These are phyloP conservation scores for Sitta carolinensis DNA, from an alignment of 2,797 vertebrate species.

Conservation along the genomic window DNA sequence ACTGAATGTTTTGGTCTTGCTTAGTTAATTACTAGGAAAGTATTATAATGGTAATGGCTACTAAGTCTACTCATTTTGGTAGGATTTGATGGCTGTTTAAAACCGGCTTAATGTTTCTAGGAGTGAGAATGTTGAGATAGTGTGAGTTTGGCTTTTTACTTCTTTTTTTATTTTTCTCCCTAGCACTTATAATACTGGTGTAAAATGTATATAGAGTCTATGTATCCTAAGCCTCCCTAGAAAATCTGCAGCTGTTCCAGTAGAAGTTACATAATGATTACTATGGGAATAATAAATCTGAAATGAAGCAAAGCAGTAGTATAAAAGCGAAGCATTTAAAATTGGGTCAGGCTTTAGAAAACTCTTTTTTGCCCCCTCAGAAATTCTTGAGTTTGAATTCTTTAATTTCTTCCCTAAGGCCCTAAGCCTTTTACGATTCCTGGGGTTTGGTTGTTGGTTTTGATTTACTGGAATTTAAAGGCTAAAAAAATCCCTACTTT, in stretches of 20 bases:
- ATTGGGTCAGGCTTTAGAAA: conserved; percentile 3
- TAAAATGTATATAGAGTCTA: not conserved
- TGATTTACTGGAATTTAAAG: not conserved
- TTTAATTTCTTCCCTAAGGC: not conserved
- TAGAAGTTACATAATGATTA: not conserved
- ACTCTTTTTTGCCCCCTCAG: not conserved
- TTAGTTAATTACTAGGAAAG: not conserved
- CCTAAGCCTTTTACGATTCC: not conserved
- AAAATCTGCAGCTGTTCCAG: not conserved
- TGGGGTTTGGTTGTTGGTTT: not conserved
- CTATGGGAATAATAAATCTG: not conserved
- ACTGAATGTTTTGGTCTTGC: not conserved
- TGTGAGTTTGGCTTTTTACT: not conserved
- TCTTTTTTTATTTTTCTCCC: not conserved
- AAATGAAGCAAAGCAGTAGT: not conserved
- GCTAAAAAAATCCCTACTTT: not conserved
- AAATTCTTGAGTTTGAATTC: not conserved
- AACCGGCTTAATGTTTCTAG: not conserved
- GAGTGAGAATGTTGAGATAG: not conserved
- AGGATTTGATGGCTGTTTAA: not conserved
- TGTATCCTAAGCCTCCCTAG: not conserved
- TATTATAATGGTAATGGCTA: not conserved
- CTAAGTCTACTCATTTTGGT: not conserved
- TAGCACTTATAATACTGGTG: not conserved
- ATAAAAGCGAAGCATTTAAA: conserved; percentile 4